These are phyloP conservation scores for Spodoptera exigua DNA, from an alignment of 2,888 invertebrate species.

Conservation along the genomic window DNA sequence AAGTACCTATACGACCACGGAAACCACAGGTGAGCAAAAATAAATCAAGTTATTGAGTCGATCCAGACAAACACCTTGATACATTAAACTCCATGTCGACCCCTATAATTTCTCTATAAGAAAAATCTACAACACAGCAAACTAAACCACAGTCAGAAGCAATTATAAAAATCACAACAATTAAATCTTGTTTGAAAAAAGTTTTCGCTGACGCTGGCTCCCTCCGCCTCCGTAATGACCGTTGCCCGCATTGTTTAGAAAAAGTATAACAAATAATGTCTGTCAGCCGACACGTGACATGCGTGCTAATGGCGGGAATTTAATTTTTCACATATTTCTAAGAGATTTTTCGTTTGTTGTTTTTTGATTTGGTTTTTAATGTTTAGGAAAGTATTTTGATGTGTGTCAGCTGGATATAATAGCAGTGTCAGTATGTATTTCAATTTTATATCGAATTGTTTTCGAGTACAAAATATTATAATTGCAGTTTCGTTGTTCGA, in stretches of 20 bases:
- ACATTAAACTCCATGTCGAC: no score
- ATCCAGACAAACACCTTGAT: no score
- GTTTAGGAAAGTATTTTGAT: conserved; percentile 11
- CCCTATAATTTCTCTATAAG: no score
- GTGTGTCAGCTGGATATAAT: neutral
- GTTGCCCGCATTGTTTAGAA: conserved; percentile 59
- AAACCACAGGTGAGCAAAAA: no score
- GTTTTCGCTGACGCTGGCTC: conserved; percentile 53
- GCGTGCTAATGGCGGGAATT: conserved; percentile 41
- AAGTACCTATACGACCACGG: no score
- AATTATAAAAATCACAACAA: conserved; percentile 34
- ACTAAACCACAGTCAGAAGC: no score
- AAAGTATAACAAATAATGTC: conserved; percentile 55
- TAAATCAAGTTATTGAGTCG: no score
- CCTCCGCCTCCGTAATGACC: conserved; percentile 51
- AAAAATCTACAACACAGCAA: no score
- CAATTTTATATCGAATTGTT: no score
- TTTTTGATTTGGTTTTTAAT: conserved; percentile 10
- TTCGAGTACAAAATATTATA: no score
- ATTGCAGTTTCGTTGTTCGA: no score
- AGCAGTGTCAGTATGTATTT: no score
- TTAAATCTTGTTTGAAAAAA: conserved; percentile 59
- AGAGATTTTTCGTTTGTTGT: conserved; percentile 32
- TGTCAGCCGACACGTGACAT: conserved; percentile 42
- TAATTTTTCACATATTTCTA: conserved; percentile 43